These are phyloP conservation scores for Solenopsis fugax DNA, from an alignment of 1,140 invertebrate genomes.

Conservation along the genomic window DNA sequence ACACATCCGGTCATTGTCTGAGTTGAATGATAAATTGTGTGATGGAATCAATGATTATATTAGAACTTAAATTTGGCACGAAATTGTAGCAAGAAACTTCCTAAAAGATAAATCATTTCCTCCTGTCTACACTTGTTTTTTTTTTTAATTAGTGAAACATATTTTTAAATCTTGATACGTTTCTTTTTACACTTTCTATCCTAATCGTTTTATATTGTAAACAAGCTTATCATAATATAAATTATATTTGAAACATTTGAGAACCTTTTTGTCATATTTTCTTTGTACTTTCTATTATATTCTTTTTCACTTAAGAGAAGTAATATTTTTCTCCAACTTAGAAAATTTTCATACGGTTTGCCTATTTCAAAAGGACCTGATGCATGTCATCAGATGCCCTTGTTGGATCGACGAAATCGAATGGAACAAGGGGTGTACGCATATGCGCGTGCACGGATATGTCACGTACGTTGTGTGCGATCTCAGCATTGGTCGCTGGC, in stretches of 20 bases:
- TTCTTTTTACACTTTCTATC: neutral
- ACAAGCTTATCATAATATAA: neutral
- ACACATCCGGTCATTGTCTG: constrained; percentile 54
- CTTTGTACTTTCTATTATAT: neutral
- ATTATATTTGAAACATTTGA: neutral
- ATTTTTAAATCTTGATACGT: neutral
- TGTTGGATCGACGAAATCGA: neutral
- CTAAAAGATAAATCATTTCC: constrained; percentile 1
- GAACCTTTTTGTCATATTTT: neutral
- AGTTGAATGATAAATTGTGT: constrained; percentile 22
- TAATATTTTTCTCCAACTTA: neutral
- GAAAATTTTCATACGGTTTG: neutral
- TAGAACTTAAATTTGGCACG: neutral
- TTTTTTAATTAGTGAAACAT: neutral
- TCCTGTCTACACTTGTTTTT: neutral
- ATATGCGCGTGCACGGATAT: constrained; percentile 3
- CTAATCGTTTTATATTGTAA: neutral
- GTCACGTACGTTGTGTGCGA: constrained; percentile 45
- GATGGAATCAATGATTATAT: neutral
- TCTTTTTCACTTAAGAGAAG: too few species aligned
- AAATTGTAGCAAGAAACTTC: neutral
- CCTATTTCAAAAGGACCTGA: neutral
- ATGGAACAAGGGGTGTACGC: neutral
- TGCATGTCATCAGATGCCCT: neutral
- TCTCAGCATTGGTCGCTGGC: constrained; percentile 55